Evolutionary conservation across 1,140 invertebrate species (phyloP), one percentile per base, ranked within the genome.

Genomic region (Brachionus rotundiformis): DNA sequence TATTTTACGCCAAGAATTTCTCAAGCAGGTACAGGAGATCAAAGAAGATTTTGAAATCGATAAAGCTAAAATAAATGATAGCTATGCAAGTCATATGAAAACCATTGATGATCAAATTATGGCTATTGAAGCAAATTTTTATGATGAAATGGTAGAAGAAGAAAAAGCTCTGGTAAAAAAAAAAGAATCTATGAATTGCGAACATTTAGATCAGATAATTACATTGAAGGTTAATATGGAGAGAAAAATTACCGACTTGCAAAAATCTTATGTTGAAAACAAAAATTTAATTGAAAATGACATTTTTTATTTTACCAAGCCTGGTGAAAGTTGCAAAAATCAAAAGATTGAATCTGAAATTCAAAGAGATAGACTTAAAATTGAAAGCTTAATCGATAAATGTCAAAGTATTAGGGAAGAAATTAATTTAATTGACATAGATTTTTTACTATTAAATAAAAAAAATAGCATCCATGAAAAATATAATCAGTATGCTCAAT

Each of bases 391-490:
- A 11, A 25, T 41, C 10, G 68, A 73, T 13, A 44, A 44, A 25
- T 73, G 68, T 19, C 36, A 73, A 44, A 73, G 36, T 44, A 2
- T 73, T 6, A 23, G 19, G 5, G 68, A 73, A 8, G 39, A 73
- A 11, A 73, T 73, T 0, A 44, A 44, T 44, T 73, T 73, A 31
- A 25, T 73, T 31, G 29, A 73, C 25, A 44, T 73, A 19, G 23
- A 73, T 25, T 73, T 44, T 73, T 29, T 73, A 41, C 68, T 73
- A 25, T 44, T 44, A 11, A 44, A 73, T 44, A 73, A 73, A 73
- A 41, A 44, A 44, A 44, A 25, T 8, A 19, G 36, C 16, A 25
- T 73, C 11, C 68, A 73, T 44, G 68, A 73, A 44, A 73, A 73
- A 27, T 73, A 47, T 13, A 41, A 44, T n/a, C 19, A 73, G 25